A percentile compares a stretch with the other conserved stretches of the same genome.
phyloP scores from a whole-genome alignment of 2,113 vertebrate genomes.

The Cranoglanis bouderius region DNA sequence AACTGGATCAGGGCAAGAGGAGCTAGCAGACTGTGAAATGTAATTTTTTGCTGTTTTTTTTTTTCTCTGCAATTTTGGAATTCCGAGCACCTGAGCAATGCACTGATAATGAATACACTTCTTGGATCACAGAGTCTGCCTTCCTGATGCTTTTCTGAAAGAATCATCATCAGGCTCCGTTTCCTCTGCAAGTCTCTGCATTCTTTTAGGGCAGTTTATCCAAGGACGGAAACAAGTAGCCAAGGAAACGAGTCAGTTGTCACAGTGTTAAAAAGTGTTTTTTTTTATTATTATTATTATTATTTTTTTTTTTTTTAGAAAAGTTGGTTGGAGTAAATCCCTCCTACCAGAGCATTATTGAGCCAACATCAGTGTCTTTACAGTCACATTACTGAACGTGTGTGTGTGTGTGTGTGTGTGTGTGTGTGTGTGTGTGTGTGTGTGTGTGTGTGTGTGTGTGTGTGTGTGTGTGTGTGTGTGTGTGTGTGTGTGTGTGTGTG shows the following conservation, averaged over 20 bases:
- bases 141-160: constrained; percentile 50
- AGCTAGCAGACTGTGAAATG: constrained; percentile 72
- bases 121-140: constrained; percentile 67
- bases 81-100: constrained; percentile 66
- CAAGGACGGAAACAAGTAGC: constrained; percentile 24
- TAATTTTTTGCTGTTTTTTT: constrained; percentile 53
- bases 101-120: constrained; percentile 68
- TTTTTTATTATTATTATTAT: too few relatives aligned
- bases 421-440: constrained; percentile 40
- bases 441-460: constrained; percentile 38
- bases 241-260: constrained; percentile 1
- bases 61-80: constrained; percentile 58
- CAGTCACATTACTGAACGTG: constrained; percentile 53
- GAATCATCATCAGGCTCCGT: constrained; percentile 36
- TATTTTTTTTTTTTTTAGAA: neutral
- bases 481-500: constrained; percentile 43
- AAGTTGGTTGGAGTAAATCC: neutral
- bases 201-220: constrained; percentile 34
- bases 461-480: constrained; percentile 37
- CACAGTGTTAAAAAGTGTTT: neutral
- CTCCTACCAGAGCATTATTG: constrained; percentile 23
- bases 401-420: constrained; percentile 44
- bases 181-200: constrained; percentile 5
- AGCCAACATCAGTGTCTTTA: constrained; percentile 29
- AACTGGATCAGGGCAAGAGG: constrained; percentile 71